Evolutionary conservation across 2,888 invertebrate genomes (phyloP), one percentile per base, ranked within the genome.

Genomic region (Cryptocephalus primarius): DNA sequence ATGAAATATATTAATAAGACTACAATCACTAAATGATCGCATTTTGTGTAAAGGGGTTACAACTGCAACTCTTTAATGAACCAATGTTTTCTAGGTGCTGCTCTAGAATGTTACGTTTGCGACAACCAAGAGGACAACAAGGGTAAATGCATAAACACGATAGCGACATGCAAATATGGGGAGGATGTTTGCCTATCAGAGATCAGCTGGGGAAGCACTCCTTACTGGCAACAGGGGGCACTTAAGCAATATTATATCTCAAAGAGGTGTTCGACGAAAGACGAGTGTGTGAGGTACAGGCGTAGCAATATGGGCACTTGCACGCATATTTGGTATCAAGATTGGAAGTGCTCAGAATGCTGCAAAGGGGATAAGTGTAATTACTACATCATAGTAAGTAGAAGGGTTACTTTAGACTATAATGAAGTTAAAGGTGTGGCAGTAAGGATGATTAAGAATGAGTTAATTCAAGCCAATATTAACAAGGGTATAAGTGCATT

Each of bases 311-410:
- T 85, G 84, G 78, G 78, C 8, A 75, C 82, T 48, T 94, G 93
- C 62, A 88, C 90, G 1, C 83, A 90, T 61, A 88, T 93, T 58
- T 90, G 90, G 93, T 96, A 94, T 63, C 85, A 91, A 64, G 95
- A 96, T 71, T 96, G 95, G 96, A 83, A 85, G 54, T 96, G 95
- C 71, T 85, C 89, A 0, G 93, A 95, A 67, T 96, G 95, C 70
- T 96, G 96, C 65, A 86, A 86, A 63, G 95, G 95, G 43, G 95
- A 96, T 69, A 79, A 90, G 45, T 96, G 95, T 71, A 96, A 96
- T 70, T 95, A 89, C 67, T 96, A 83, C 68, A 82, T 92, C 43
- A 89, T 95, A 66, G 94, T 95, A 75, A 88, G 90, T 83, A 36
- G 22, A 22, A 6, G 6, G 2, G 22, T 22, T 6, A 22, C 22